A percentile compares a stretch with the other conserved stretches of the same genome.
Conservation (phyloP, 2,113 vertebrate species). For the Corythaeola cristata region DNA sequence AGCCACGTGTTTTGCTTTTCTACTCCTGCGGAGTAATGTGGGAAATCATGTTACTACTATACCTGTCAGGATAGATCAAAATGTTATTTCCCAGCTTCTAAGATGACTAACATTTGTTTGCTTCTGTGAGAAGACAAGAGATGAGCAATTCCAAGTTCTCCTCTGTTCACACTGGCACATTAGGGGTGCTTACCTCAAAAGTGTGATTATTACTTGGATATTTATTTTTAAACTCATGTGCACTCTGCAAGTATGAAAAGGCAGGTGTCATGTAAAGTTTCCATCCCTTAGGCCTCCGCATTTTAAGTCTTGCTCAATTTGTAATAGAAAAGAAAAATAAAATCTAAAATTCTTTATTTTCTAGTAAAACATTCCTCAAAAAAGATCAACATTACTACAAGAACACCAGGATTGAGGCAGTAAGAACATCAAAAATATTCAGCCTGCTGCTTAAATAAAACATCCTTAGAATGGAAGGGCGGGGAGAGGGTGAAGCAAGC, state of each 20-base stretch:
- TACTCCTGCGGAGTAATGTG: accelerated
- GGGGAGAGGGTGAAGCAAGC: neutral
- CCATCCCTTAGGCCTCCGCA: neutral
- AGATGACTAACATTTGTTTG: neutral
- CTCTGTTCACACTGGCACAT: neutral
- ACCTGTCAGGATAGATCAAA: neutral
- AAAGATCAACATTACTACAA: neutral
- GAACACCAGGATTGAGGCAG: neutral
- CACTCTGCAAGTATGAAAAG: neutral
- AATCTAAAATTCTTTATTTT: neutral
- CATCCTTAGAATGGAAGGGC: neutral
- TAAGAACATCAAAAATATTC: neutral
- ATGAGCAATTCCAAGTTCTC: neutral
- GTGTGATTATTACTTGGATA: neutral
- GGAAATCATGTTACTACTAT: accelerated
- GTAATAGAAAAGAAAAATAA: neutral
- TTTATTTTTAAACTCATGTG: neutral
- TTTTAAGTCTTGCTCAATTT: neutral
- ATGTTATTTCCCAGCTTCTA: neutral
- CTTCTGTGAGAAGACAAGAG: neutral
- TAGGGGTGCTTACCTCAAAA: neutral
- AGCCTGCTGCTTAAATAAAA: neutral
- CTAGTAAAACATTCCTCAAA: neutral
- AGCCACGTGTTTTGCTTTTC: neutral
- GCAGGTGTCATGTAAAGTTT: neutral